phyloP scores from a whole-genome alignment of 2,113 vertebrate genomes.

The Elachura formosa region DNA sequence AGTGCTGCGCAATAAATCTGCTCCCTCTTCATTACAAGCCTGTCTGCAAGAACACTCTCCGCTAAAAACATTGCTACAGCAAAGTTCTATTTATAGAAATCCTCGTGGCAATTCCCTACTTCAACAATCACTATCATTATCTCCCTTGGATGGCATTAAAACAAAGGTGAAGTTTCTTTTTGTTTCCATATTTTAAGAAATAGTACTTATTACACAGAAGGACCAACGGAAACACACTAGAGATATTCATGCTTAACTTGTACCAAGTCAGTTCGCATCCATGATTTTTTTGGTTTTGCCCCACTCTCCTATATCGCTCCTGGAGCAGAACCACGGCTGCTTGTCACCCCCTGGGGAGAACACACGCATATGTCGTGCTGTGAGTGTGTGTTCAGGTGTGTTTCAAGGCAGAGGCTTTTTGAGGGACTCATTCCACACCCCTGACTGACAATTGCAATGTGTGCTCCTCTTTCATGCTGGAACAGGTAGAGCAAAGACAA shows the following conservation, averaged over 20 bases:
- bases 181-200: not conserved
- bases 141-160: not conserved
- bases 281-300: not conserved
- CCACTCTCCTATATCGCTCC: not conserved
- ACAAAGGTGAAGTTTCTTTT: not conserved
- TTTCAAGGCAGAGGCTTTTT: not conserved
- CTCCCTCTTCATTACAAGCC: slow-evolving; percentile 16
- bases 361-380: not conserved
- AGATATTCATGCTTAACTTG: not conserved
- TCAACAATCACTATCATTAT: not conserved
- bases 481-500: not conserved
- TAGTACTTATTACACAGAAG: not conserved
- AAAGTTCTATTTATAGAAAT: slow-evolving; percentile 47
- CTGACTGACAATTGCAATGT: not conserved
- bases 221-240: not conserved
- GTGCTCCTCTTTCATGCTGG: not conserved
- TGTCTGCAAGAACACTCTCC: slow-evolving; percentile 13
- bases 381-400: not conserved
- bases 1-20: slow-evolving; percentile 53
- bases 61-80: slow-evolving; percentile 32
- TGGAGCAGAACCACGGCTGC: not conserved
- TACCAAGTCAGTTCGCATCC: not conserved
- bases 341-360: not conserved
- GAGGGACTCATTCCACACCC: not conserved
- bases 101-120: not conserved